Evolutionary conservation across 1,140 invertebrate genomes (phyloP), one percentile per base, ranked within the genome.

Genomic region (Campodea augens): DNA sequence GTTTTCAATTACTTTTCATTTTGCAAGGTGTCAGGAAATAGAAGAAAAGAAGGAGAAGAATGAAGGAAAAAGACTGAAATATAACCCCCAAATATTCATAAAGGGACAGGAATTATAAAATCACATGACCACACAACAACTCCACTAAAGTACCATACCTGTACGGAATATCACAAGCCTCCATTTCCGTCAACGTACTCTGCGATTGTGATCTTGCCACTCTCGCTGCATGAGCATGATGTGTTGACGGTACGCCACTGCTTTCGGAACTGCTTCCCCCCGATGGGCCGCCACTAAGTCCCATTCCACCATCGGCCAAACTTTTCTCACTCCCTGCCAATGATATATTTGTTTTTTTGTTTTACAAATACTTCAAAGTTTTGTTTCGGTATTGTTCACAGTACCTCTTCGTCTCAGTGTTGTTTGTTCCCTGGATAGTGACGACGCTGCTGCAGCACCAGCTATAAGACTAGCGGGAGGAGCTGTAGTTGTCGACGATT

Each of bases 171-270:
- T 82, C 77, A 46, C 44, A 51, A n/a, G n/a, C n/a, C 39, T 61
- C 61, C 24, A 63, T 48, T 32, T 64, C 62, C 57, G 75, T 77
- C 46, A 87, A 69, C 61, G 86, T 84, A 41, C 78, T 80, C 54
- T 85, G 82, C 49, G 78, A 81, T 59, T 80, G 77, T 3, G 77
- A 80, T 58, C 79, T 76, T 23, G 77, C 74, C 44, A 84, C 78
- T 46, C 72, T 69, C 24, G 59, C 56, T 21, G 69, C 64, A 39
- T 60, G 52, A 46, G 62, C 60, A 49, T 73, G 69, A 24, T 75
- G 70, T 5, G 75, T 73, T 50, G 73, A 74, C 23, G 43, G 40
- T 27, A 81, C 65, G 12, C 49, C 41, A 77, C 55, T 2, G 58
- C 57, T 19, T 51, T 46, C 47, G 36, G 59, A 56, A 43, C 61